Evolutionary conservation across 1,140 invertebrate species (phyloP), one percentile per base, ranked within the genome.

Genomic region (Bombus superbus): DNA sequence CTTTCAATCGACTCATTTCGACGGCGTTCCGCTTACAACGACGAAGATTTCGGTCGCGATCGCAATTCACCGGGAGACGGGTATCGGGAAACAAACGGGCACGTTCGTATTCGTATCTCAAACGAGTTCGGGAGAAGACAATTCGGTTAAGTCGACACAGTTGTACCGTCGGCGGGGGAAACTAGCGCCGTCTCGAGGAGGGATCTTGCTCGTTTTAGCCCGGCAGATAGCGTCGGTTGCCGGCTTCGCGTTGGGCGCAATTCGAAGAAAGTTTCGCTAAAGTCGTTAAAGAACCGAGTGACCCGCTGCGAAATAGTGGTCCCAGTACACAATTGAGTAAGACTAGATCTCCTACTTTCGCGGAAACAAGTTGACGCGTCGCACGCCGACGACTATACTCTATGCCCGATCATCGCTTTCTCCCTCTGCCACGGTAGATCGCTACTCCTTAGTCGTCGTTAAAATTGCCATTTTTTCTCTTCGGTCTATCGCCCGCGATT

Each of bases 201-300:
- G 28, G 44, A 69, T 78, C 68, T 35, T 15, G 2, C 74, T 42
- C 38, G 81, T 40, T 57, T 66, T 22, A 57, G 25, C 18, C 22
- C 59, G 11, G 6, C 6, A 77, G 81, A 77, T 57, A 77, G 5
- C 71, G 62, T 68, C 62, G 38, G 28, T 3, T 15, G 2, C 42
- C 22, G 13, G 28, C 35, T 86, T 77, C 57, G 28, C 25, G 57
- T 28, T 9, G 74, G 69, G 28, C 32, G 44, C 42, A 64, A 53
- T 78, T 77, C 35, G 72, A 40, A 42, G 40, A 68, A 86, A 86
- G 74, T 83, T 83, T 71, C 28, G 35, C 42, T n/a, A 28, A 86
- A 86, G 81, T 83, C 73, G 85, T 86, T 83, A 83, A 83, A 73
- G 81, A 57, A 83, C 74, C 64, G 32, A 77, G 64, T 76, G 62